Evolutionary conservation across 1,140 invertebrate species (phyloP).

Genomic region (Tribolium castaneum): DNA sequence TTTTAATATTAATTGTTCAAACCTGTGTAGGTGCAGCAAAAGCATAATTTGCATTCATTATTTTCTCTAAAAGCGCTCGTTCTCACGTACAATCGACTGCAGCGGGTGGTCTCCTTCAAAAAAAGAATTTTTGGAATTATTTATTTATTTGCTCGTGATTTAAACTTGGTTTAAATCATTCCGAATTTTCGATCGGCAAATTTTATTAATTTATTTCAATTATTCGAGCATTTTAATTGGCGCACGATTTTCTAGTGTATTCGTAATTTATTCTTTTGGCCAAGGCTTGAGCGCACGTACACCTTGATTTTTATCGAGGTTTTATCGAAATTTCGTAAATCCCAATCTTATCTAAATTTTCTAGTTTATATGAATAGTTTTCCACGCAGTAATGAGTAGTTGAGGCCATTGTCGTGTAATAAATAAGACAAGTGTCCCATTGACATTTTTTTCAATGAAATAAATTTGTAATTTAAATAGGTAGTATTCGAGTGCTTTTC

Average conservation of each 20-base stretch:
- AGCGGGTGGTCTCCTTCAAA: background rate
- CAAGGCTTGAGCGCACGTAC: background rate
- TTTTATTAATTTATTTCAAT: background rate
- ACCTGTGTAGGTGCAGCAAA: background rate
- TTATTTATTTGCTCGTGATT: too few relatives aligned
- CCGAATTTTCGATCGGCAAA: background rate
- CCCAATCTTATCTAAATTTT: background rate
- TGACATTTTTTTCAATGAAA: slow-evolving; percentile 36
- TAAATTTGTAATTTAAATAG: slow-evolving; percentile 29
- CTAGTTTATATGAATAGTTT: background rate
- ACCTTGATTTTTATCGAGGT: background rate
- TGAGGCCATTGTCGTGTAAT: slow-evolving; percentile 15
- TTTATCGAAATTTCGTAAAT: background rate
- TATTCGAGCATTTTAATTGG: background rate
- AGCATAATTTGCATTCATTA: slow-evolving; percentile 15
- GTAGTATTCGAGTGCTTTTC: background rate
- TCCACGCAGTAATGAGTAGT: slow-evolving; percentile 3
- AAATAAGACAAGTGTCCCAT: slow-evolving; percentile 32
- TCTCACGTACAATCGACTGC: background rate
- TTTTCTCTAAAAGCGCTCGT: background rate
- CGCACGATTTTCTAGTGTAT: background rate
- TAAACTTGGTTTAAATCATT: too few relatives aligned
- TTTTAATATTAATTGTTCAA: slow-evolving; percentile 16
- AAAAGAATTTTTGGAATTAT: too few relatives aligned
- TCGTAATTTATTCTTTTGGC: background rate